Evolutionary conservation across 2,888 invertebrate genomes (phyloP), one percentile per base, ranked within the genome.

Genomic region (Lithophane semibrunnea): DNA sequence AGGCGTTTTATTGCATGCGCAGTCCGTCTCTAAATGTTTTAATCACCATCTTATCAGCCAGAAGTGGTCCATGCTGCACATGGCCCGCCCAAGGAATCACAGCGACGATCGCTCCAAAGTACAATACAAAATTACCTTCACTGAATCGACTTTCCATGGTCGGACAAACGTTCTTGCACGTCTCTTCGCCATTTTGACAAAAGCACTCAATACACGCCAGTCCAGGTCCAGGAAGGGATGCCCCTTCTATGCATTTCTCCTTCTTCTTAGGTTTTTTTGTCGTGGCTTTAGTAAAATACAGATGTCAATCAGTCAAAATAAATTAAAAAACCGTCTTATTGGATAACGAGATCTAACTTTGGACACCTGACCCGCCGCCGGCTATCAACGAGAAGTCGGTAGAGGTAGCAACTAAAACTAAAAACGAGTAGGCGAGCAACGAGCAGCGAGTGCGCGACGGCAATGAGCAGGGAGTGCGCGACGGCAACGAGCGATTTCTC

Each of bases 111-210:
- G 47, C 18, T 66, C 24, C 18, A 44, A 24, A 65, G 5, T 18
- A n/a, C 9, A 4, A 42, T n/a, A 24, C 44, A 47, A n/a, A 42
- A 52, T 60, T 77, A 77, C 77, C 77, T 70, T 42, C 5, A 47
- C 24, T 1, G 18, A 61, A 63, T 13, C 61, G 79, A 47, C 3
- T 56, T 42, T 65, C 16, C 37, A 29, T 0, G 21, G 2, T 56
- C 12, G 54, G 54, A 21, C 66, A 76, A 77, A 49, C 9, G 13
- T 7, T 7, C 42, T 24, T 47, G 42, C 78, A 76, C 0, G 0
- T 76, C 37, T 58, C 42, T 9, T 3, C 16, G 13, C 66, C 78
- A 12, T 77, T 49, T 56, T 24, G 21, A 21, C 75, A 76, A 58
- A 13, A 3, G 16, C 75, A 76, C 49, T 42, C 42, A 0, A 24